Conservation (phyloP, 1,140 invertebrate species). For the Pseudomyrmex gracilis region DNA sequence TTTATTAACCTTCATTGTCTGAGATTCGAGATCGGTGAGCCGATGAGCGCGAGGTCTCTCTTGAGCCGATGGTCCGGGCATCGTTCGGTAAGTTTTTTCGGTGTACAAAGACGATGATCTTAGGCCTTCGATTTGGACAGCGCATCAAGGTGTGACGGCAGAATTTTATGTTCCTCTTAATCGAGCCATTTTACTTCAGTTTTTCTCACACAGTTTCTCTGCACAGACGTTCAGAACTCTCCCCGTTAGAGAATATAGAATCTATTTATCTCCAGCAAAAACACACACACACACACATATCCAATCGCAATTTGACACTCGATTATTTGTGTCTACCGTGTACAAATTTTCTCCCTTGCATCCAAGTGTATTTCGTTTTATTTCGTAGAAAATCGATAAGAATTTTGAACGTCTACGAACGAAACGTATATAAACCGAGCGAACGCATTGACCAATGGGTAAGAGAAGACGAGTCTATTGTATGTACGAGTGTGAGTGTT, state of each 20-base stretch:
- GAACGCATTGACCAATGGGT: neutral
- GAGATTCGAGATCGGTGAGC: conserved; percentile 83
- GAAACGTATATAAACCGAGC: neutral
- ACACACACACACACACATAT: too few species aligned
- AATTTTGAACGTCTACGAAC: neutral
- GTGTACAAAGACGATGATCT: conserved; percentile 76
- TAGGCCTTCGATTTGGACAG: conserved; percentile 77
- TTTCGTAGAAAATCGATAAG: neutral
- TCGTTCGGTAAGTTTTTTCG: conserved; percentile 81
- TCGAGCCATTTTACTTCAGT: conserved; percentile 68
- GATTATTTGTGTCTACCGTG: too few species aligned
- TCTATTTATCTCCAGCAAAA: neutral
- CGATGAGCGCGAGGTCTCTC: conserved; percentile 84
- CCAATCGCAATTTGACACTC: too few species aligned
- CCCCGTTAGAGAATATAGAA: neutral
- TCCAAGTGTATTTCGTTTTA: too few species aligned
- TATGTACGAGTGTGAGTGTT: neutral
- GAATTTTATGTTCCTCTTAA: conserved; percentile 67
- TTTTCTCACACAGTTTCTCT: conserved; percentile 55
- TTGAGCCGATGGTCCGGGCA: conserved; percentile 81
- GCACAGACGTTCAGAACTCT: conserved; percentile 7
- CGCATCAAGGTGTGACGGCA: conserved; percentile 81
- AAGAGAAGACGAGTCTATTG: conserved; percentile 40
- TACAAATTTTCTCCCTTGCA: too few species aligned
- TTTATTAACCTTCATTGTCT: conserved; percentile 78